Base-by-base conservation (phyloP, 2,888 invertebrate species). In the Hipparchia sbordonii region DNA sequence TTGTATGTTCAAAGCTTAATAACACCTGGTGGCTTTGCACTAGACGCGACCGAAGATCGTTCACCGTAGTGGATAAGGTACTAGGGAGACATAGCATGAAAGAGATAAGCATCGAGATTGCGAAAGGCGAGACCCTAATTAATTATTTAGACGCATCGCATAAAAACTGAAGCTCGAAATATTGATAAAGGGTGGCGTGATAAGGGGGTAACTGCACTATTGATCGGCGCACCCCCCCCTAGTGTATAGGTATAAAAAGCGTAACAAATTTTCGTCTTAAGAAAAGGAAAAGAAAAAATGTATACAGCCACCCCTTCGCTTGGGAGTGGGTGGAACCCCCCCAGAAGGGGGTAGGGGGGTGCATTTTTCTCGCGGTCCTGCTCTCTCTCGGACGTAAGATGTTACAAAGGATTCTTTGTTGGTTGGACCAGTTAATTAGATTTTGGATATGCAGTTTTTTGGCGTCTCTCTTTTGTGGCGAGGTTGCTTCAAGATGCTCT, bases 191-290 rank as follows among this genome's bases (percentile, higher is more conserved):
- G 92, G 91, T 78, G 89, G 87, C 75, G 82, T 88, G 89, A 88
- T 88, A 88, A 87, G 85, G 87, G 84, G 76, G 82, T 82, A 84
- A 79, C 78, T 74, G 82, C 82, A 85, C 82, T 92, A 92, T 92
- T 90, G 93, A 93, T 92, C 93, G 89, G 87, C 80, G 79, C 78
- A 77, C 86, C 88, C 85, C 89, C 89, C 89, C 88, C 88, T 76
- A 78, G 82, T 84, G 84, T 91, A 90, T 90, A 93, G 91, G 91
- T 93, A 93, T 93, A 93, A 93, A 93, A 93, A 93, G 92, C 92
- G 93, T 93, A 93, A 93, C 93, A 93, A 93, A 93, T 93, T 93
- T 93, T 93, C 93, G 93, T 93, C 93, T 93, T 93, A 93, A 93
- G 93, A 93, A 93, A 93, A 93, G 90, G 92, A 93, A 92, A 91